These are phyloP conservation scores for Macrobrachium rosenbergii DNA, from an alignment of 1,140 invertebrate species.

Conservation along the genomic window DNA sequence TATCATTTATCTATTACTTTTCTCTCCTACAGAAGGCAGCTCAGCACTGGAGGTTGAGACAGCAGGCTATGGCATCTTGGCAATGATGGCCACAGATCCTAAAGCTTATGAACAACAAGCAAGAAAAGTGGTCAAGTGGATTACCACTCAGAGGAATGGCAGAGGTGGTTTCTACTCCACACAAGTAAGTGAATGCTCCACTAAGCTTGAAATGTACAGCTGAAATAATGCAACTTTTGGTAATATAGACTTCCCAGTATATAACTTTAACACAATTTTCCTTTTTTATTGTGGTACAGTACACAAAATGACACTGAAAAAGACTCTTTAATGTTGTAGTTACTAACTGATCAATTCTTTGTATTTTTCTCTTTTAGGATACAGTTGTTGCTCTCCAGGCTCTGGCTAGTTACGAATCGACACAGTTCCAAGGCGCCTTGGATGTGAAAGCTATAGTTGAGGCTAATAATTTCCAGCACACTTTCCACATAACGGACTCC, in stretches of 20 bases:
- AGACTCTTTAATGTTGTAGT: neutral
- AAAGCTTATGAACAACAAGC: too few species aligned
- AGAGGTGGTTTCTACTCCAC: too few species aligned
- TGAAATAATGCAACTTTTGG: too few species aligned
- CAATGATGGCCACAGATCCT: conserved; percentile 70
- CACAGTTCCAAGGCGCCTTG: neutral
- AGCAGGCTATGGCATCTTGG: conserved; percentile 80
- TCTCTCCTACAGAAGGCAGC: conserved; percentile 67
- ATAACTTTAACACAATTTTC: neutral
- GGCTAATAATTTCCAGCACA: conserved; percentile 5
- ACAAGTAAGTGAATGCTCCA: neutral
- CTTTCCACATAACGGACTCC: neutral
- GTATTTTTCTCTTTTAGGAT: conserved; percentile 13
- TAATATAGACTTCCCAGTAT: too few species aligned
- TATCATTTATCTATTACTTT: neutral
- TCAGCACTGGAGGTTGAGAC: conserved; percentile 78
- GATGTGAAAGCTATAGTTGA: neutral
- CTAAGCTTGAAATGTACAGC: neutral
- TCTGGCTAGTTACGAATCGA: conserved; percentile 1
- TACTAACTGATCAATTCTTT: neutral
- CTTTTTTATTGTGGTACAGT: neutral
- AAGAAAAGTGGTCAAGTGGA: too few species aligned
- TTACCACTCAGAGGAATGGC: too few species aligned
- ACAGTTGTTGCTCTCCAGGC: conserved; percentile 40
- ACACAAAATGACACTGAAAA: neutral